Evolutionary conservation across 1,140 invertebrate genomes (phyloP).

Genomic region (Drosophila nannoptera): DNA sequence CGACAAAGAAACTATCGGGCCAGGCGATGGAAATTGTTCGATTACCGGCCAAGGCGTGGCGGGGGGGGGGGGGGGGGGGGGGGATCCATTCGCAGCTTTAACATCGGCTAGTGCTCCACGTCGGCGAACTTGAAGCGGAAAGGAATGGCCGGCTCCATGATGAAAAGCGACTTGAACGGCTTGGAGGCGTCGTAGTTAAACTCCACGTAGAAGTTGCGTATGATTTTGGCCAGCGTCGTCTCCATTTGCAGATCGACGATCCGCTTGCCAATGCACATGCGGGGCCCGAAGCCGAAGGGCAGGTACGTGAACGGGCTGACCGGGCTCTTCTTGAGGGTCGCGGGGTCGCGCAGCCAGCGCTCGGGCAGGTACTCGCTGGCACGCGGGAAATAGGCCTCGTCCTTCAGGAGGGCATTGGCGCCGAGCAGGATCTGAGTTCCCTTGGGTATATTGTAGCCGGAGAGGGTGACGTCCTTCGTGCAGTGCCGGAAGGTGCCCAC

Average conservation of each 20-base stretch:
- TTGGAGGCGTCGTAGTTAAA: conserved; percentile 76
- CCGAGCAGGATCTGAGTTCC: conserved; percentile 79
- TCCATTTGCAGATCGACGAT: conserved; percentile 86
- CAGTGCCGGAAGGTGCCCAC: conserved; percentile 89
- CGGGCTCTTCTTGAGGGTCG: conserved; percentile 39
- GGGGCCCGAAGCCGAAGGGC: conserved; percentile 83
- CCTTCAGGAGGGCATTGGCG: conserved; percentile 44
- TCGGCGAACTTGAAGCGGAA: conserved; percentile 65
- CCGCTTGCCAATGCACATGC: conserved; percentile 82
- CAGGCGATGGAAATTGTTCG: no score
- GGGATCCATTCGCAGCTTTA: no score
- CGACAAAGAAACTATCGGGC: background rate
- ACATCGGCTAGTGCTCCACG: conserved; percentile 19
- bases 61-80: no score
- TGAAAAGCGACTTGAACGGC: conserved; percentile 52
- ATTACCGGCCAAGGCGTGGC: no score
- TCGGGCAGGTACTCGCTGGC: conserved; percentile 87
- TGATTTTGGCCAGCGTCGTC: conserved; percentile 82
- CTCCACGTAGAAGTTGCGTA: conserved; percentile 81
- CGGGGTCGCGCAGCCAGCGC: conserved; percentile 84
- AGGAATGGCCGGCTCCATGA: conserved; percentile 50
- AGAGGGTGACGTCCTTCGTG: conserved; percentile 86
- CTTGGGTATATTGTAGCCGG: conserved; percentile 90
- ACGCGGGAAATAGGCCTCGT: conserved; percentile 81
- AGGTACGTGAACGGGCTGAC: conserved; percentile 55